Conservation (phyloP, 2,113 vertebrate genomes). For the Dasyurus viverrinus region DNA sequence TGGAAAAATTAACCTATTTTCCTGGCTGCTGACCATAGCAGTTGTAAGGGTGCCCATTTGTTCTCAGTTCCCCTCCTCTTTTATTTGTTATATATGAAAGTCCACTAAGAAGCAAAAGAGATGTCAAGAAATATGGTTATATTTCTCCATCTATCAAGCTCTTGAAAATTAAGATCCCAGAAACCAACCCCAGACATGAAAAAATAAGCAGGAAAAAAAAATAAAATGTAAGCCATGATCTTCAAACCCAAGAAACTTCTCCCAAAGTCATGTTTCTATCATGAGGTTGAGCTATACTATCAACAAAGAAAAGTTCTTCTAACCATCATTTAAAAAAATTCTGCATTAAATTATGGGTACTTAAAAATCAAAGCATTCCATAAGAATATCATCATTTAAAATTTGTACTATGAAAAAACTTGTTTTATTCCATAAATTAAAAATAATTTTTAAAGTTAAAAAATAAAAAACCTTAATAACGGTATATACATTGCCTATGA, state of each 20-base stretch:
- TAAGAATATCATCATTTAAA: neutral
- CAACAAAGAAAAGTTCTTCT: neutral
- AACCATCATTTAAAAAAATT: neutral
- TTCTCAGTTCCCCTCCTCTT: neutral
- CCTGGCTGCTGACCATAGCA: neutral
- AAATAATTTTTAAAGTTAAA: neutral
- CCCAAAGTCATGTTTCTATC: neutral
- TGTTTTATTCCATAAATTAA: neutral
- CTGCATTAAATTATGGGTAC: neutral
- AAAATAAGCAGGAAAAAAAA: neutral
- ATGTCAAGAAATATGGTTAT: conserved; percentile 36
- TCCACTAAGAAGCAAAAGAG: neutral
- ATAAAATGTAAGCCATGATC: neutral
- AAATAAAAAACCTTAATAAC: neutral
- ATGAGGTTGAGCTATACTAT: neutral
- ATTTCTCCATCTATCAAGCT: neutral
- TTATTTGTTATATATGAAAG: conserved; percentile 45
- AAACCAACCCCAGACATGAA: neutral
- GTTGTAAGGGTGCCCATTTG: neutral
- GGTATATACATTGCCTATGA: neutral
- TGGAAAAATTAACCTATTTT: neutral
- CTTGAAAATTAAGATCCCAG: neutral
- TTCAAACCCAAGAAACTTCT: neutral
- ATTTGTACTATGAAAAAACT: neutral
- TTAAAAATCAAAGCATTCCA: neutral